These are phyloP conservation scores for Vireo altiloquus DNA, from an alignment of 2,113 vertebrate genomes.

Conservation along the genomic window DNA sequence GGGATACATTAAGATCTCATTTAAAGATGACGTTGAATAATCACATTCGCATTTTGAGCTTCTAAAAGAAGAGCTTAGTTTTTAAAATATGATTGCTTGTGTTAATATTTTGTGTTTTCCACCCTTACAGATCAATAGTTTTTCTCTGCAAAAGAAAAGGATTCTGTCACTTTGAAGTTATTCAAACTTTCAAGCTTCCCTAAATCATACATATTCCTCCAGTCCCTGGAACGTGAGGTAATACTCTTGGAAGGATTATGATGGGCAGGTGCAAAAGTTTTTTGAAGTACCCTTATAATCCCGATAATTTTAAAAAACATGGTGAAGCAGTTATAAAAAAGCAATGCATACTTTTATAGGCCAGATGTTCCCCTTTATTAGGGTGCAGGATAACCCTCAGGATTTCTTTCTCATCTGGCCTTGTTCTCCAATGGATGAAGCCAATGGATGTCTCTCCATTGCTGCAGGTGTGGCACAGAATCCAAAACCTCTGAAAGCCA, in stretches of 20 bases:
- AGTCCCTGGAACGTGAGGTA: not conserved
- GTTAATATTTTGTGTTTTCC: not conserved
- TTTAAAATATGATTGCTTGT: not conserved
- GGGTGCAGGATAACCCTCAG: not conserved
- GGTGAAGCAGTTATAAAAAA: not conserved
- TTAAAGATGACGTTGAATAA: slow-evolving; percentile 17
- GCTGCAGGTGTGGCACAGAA: not conserved
- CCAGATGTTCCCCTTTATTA: not conserved
- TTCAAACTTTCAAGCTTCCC: not conserved
- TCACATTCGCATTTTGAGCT: not conserved
- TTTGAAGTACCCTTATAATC: not conserved
- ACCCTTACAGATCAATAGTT: not conserved
- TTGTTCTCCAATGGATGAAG: not conserved
- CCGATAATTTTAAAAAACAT: not conserved
- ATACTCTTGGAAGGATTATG: not conserved
- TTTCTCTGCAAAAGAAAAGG: not conserved
- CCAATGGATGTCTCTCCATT: not conserved
- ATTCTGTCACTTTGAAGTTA: not conserved
- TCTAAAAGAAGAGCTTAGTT: not conserved
- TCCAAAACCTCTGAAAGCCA: not conserved
- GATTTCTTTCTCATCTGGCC: not conserved
- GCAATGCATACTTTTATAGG: not conserved
- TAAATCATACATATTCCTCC: not conserved
- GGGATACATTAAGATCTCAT: slow-evolving; percentile 11
- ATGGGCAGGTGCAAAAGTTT: not conserved